Conservation (phyloP, 2,797 vertebrate genomes). For the Oryzias sinensis region DNA sequence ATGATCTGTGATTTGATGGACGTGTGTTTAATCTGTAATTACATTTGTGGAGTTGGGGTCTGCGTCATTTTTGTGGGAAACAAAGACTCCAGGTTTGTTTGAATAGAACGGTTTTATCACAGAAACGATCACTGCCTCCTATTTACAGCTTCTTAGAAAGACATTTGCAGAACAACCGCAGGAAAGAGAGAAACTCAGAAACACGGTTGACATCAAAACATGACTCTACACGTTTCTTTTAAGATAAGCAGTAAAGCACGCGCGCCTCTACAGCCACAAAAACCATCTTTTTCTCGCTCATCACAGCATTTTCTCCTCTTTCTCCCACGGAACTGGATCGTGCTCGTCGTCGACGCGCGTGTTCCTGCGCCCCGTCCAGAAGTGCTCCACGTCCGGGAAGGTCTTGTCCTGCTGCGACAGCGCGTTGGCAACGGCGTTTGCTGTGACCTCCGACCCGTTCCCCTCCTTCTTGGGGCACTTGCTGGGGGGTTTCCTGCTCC, state of each 20-base stretch:
- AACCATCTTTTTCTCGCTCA: not conserved
- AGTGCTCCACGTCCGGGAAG: slow-evolving; percentile 82
- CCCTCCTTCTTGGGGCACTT: slow-evolving; percentile 50
- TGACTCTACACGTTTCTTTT: slow-evolving; percentile 34
- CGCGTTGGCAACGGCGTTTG: slow-evolving; percentile 48
- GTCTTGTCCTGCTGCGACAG: slow-evolving; percentile 57
- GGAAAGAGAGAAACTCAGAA: slow-evolving; percentile 27
- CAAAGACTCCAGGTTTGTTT: no score
- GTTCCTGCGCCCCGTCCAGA: slow-evolving; percentile 82
- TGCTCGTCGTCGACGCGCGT: slow-evolving; percentile 71
- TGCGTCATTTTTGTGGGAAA: no score
- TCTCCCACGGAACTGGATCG: slow-evolving; percentile 84
- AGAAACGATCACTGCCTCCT: no score
- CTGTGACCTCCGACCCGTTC: slow-evolving; percentile 57
- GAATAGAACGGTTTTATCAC: no score
- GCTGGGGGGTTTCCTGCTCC: slow-evolving; percentile 22
- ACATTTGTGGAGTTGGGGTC: no score
- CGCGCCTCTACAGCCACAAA: slow-evolving; percentile 15
- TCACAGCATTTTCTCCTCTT: slow-evolving; percentile 69
- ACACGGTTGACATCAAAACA: slow-evolving; percentile 33
- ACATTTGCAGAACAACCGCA: slow-evolving; percentile 9
- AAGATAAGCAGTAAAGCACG: slow-evolving; percentile 46
- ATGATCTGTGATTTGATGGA: no score
- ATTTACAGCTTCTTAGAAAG: no score
- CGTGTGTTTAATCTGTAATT: no score